phyloP scores from a whole-genome alignment of 1,140 invertebrate species.

The Helicoverpa zea region DNA sequence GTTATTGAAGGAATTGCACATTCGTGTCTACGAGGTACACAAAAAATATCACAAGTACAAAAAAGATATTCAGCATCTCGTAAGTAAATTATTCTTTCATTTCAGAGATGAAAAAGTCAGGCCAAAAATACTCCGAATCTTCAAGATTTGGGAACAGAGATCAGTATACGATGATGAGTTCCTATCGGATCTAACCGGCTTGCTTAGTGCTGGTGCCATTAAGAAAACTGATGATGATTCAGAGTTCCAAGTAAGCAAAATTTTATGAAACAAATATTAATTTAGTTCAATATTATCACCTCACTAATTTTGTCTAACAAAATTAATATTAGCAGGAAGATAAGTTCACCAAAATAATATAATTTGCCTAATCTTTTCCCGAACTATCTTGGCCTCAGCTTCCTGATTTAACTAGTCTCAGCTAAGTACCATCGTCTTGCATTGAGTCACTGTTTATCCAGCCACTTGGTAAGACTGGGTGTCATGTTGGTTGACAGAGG shows the following conservation, averaged over 20 bases:
- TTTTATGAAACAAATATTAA: neutral
- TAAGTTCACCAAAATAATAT: no score
- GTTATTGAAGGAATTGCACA: no score
- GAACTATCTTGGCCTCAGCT: no score
- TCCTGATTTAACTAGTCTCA: no score
- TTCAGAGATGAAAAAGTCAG: constrained; percentile 95
- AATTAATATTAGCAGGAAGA: neutral
- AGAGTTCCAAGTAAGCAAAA: constrained; percentile 88
- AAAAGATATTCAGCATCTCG: no score
- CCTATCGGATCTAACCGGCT: constrained; percentile 93
- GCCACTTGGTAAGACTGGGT: no score
- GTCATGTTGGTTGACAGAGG: no score
- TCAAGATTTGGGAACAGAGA: constrained; percentile 97
- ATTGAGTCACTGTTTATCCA: no score
- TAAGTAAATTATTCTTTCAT: constrained; percentile 44
- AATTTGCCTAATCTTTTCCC: no score
- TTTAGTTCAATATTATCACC: neutral
- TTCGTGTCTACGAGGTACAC: no score
- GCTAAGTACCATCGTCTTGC: no score
- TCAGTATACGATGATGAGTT: constrained; percentile 95
- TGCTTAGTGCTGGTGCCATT: constrained; percentile 91
- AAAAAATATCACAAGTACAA: neutral
- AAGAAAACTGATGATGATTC: constrained; percentile 90
- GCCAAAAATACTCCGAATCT: constrained; percentile 94
- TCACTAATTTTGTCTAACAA: no score